These are phyloP conservation scores for Microcebus ravelobensis DNA, from an alignment of 2,113 vertebrate genomes.

Conservation along the genomic window DNA sequence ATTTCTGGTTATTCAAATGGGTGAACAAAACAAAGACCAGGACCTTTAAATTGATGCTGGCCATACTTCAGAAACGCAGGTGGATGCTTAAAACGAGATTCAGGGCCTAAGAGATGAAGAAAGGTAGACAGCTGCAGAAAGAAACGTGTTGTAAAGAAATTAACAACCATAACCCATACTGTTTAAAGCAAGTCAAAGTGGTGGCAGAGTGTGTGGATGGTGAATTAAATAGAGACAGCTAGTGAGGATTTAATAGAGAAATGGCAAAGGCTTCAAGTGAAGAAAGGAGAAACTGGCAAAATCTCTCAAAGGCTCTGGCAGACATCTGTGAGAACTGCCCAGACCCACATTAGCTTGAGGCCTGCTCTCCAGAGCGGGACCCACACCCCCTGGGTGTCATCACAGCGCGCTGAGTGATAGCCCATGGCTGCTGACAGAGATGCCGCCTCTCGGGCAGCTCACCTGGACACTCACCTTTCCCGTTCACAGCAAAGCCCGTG, in stretches of 20 bases:
- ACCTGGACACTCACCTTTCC: slow-evolving; percentile 88
- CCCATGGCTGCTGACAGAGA: background rate
- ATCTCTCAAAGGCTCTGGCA: background rate
- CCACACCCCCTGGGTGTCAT: background rate
- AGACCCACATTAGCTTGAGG: fast-evolving
- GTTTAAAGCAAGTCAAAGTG: slow-evolving; percentile 17
- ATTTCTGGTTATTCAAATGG: background rate
- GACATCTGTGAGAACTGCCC: background rate
- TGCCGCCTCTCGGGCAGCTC: background rate
- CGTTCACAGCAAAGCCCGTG: slow-evolving; percentile 88
- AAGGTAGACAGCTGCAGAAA: background rate
- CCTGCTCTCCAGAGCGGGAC: background rate
- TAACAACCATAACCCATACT: background rate
- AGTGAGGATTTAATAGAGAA: slow-evolving; percentile 38
- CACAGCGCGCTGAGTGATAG: background rate
- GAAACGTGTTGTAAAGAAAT: background rate
- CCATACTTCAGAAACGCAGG: background rate
- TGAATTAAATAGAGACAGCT: slow-evolving; percentile 30
- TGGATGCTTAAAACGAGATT: background rate
- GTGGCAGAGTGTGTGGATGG: background rate
- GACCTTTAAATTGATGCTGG: background rate
- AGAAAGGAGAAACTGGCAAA: slow-evolving; percentile 25
- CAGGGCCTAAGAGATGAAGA: background rate
- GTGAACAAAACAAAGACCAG: background rate
- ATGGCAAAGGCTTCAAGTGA: background rate